Base-by-base conservation (phyloP, 23 tunicate genomes). In the Halocynthia aurantium region DNA sequence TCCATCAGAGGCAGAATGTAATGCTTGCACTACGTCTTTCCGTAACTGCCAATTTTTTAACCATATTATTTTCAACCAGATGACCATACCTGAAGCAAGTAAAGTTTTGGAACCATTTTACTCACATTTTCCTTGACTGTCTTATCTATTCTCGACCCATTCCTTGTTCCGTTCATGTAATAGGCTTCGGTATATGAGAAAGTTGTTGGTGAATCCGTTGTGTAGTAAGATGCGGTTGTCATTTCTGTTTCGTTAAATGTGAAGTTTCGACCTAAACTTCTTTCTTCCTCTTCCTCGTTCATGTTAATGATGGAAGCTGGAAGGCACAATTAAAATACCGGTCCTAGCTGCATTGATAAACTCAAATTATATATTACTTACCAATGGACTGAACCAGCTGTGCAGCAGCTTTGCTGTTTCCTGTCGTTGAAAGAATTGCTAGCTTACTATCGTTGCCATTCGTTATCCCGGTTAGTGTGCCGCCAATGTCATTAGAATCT, bases 371-470 rank as follows among this genome's bases (percentile, higher is more conserved):
- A 15, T 12, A 8, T 13, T n/a, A 19, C 96, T 77, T 50, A 92
- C 98, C 90, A 52, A 92, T 92, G 21, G 98, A 92, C 61, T 92
- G 98, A 11, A 84, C 98, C 13, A 92, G 70, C 62, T 92, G 98
- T 11, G 98, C 98, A 6, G 98, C 98, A 9, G 92, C 98, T 60
- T 92, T 92, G 78, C 98, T 92, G 73, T 92, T 92, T 31, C 98
- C 98, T 22, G 98, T 92, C 67, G 75, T 71, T 56, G 98, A 92
- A 49, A 92, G 61, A 55, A 92, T 92, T 17, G 84, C 92, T 53
- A 92, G 74, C 52, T 92, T 92, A 57, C 98, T 92, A n/a, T 81
- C 87, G 58, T 81, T 83, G 50, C 98, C 98, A 62, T 84, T 92
- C 18, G 98, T 86, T 50, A 92, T 51, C 15, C 81, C 83, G 20